A percentile compares a stretch with the other conserved stretches of the same genome.
Evolutionary conservation across 2,113 vertebrate genomes (phyloP).

Genomic region (Apus apus): DNA sequence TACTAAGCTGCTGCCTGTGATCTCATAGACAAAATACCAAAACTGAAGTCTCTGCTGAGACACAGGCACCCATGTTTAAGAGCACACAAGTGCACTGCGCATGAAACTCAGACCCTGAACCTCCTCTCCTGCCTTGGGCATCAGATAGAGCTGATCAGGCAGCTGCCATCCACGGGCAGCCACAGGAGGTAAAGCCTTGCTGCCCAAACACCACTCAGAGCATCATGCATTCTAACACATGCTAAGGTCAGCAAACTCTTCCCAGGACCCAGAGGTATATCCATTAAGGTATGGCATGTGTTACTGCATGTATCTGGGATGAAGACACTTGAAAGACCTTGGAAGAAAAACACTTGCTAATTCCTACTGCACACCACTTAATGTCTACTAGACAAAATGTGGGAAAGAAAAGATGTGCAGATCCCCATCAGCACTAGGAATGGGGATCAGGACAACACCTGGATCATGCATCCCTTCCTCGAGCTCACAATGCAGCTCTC

Average conservation of each 20-base stretch:
- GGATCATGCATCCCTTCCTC: rapidly evolving
- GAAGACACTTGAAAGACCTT: neutral
- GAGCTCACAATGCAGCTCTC: neutral
- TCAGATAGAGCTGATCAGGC: neutral
- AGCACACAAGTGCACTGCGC: neutral
- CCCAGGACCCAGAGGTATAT: neutral
- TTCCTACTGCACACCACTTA: neutral
- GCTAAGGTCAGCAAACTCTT: neutral
- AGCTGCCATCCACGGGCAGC: neutral
- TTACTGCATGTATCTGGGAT: neutral
- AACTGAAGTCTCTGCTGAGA: neutral
- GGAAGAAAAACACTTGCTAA: neutral
- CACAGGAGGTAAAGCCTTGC: neutral
- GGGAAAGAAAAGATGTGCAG: neutral
- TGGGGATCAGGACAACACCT: rapidly evolving
- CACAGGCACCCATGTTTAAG: neutral
- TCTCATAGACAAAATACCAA: neutral
- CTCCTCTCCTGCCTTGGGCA: neutral
- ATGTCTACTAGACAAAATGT: neutral
- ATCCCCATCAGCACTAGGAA: neutral
- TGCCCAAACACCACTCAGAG: neutral
- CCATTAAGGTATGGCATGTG: rapidly evolving
- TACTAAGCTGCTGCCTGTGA: neutral
- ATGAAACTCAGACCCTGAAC: neutral
- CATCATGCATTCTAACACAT: rapidly evolving